These are phyloP conservation scores for Montipora efflorescens DNA, from an alignment of 64 coral and sea anemone genomes.

Conservation along the genomic window DNA sequence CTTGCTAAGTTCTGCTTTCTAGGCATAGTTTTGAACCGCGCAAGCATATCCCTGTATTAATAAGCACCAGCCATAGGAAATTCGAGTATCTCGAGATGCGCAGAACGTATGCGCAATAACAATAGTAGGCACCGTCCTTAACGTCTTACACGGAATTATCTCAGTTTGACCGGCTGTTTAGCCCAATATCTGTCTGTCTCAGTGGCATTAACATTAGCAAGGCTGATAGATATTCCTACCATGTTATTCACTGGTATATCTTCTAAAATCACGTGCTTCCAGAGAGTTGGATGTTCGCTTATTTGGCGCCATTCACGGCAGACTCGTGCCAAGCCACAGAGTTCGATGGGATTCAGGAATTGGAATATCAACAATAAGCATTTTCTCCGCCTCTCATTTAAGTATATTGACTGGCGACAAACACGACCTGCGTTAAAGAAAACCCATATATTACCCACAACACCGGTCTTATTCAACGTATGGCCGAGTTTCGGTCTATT, in stretches of 20 bases:
- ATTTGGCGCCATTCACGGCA: slow-evolving; percentile 83
- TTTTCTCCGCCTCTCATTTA: not conserved
- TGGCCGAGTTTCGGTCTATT: no score
- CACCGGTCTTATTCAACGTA: no score
- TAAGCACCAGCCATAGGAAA: no score
- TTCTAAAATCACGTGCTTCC: slow-evolving; percentile 68
- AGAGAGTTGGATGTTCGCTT: slow-evolving; percentile 78
- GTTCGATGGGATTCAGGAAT: slow-evolving; percentile 77
- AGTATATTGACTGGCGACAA: not conserved
- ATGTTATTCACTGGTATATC: slow-evolving; percentile 75
- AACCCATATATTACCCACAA: not conserved
- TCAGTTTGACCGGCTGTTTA: no score
- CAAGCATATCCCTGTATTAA: no score
- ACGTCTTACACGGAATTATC: no score
- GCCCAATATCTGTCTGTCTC: not conserved
- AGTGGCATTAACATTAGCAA: not conserved
- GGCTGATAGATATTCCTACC: slow-evolving; percentile 32
- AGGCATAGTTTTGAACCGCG: no score
- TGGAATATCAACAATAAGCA: slow-evolving; percentile 70
- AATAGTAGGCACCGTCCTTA: no score
- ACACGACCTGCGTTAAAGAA: slow-evolving; percentile 1
- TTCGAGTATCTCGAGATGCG: no score
- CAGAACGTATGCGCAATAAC: no score
- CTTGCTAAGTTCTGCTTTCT: no score
- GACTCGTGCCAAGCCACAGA: slow-evolving; percentile 82